These are phyloP conservation scores for Eulemur mongoz DNA, from an alignment of 2,797 vertebrate genomes.

Conservation along the genomic window DNA sequence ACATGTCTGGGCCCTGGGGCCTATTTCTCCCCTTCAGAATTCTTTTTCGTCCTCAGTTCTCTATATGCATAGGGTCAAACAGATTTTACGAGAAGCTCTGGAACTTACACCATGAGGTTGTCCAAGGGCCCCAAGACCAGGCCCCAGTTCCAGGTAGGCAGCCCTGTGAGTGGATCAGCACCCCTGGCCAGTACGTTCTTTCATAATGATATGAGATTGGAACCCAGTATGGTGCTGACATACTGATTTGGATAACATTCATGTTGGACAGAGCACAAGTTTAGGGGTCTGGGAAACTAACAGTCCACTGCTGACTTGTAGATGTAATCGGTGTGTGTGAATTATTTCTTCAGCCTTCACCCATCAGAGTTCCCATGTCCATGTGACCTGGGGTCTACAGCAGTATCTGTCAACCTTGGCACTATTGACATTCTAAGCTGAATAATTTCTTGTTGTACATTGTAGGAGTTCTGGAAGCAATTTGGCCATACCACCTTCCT, in stretches of 20 bases:
- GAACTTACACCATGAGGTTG: neutral
- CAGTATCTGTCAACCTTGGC: neutral
- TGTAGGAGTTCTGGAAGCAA: neutral
- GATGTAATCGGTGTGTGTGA: neutral
- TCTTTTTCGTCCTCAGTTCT: neutral
- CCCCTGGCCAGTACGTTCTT: neutral
- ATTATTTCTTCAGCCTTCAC: neutral
- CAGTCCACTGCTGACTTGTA: neutral
- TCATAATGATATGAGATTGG: neutral
- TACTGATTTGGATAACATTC: neutral
- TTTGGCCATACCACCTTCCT: neutral
- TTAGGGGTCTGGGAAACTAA: neutral
- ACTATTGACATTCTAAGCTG: neutral
- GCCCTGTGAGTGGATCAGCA: neutral
- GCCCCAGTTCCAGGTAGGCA: rapidly evolving
- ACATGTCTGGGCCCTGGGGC: neutral
- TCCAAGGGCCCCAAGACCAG: rapidly evolving
- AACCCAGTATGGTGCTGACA: too few relatives aligned
- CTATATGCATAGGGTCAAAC: neutral
- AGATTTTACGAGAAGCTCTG: neutral
- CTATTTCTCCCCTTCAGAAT: neutral
- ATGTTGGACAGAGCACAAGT: neutral
- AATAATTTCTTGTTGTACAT: neutral
- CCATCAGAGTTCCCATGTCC: neutral
- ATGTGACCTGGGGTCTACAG: rapidly evolving